These are phyloP conservation scores for Nephrocerus scutellatus DNA, from an alignment of 2,888 invertebrate genomes.

Conservation along the genomic window DNA sequence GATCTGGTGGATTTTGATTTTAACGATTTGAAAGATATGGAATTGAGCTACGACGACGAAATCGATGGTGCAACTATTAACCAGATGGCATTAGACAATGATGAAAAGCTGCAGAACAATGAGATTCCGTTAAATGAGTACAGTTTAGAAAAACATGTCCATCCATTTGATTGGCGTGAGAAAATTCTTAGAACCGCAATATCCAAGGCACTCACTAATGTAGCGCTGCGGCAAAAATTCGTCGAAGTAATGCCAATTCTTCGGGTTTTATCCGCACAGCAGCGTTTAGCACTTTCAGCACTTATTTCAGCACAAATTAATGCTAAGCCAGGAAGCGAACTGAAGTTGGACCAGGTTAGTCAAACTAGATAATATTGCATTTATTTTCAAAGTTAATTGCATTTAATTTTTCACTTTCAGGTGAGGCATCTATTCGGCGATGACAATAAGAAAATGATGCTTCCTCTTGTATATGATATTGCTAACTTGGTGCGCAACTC, in stretches of 20 bases:
- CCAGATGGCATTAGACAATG: conserved; percentile 12
- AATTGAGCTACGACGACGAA: conserved; percentile 37
- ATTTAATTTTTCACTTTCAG: conserved; percentile 32
- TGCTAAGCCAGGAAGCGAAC: conserved; percentile 50
- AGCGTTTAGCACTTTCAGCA: conserved; percentile 57
- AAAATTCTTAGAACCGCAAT: conserved; percentile 52
- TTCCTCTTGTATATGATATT: conserved; percentile 60
- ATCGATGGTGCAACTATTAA: conserved; percentile 14
- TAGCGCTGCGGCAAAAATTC: conserved; percentile 55
- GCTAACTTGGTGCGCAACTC: conserved; percentile 56
- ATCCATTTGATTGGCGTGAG: conserved; percentile 45
- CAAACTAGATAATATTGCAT: too few relatives aligned
- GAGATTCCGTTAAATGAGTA: conserved; percentile 31
- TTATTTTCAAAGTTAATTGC: neutral
- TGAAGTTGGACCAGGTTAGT: conserved; percentile 54
- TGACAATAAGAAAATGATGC: conserved; percentile 53
- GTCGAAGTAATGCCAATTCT: conserved; percentile 60
- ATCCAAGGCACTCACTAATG: conserved; percentile 53
- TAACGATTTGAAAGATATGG: conserved; percentile 37
- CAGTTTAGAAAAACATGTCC: conserved; percentile 28
- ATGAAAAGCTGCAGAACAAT: conserved; percentile 29
- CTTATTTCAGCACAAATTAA: conserved; percentile 57
- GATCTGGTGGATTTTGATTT: conserved; percentile 38
- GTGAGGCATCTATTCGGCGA: conserved; percentile 56
- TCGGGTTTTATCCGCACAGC: conserved; percentile 56